A percentile compares a stretch with the other conserved stretches of the same genome.
Evolutionary conservation across 1,140 invertebrate species (phyloP).

Genomic region (Trachymyrmex septentrionalis): DNA sequence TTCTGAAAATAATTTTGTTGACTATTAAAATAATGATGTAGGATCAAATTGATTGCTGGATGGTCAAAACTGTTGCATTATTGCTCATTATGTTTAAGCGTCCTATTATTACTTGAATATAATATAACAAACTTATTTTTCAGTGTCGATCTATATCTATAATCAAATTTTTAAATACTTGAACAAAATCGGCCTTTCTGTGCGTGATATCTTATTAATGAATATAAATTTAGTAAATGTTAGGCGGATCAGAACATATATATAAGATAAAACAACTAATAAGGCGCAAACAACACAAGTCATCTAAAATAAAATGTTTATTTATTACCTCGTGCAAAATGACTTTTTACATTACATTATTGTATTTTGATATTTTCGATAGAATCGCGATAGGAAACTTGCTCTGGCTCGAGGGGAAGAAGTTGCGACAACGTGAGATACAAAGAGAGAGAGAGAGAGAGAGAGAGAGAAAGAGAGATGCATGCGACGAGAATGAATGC

Average conservation of each 20-base stretch:
- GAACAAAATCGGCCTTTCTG: too few relatives aligned
- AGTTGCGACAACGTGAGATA: constrained; percentile 7
- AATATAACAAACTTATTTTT: too few relatives aligned
- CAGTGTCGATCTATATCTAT: too few relatives aligned
- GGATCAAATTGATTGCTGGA: too few relatives aligned
- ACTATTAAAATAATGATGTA: too few relatives aligned
- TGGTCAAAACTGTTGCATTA: too few relatives aligned
- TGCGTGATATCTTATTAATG: not conserved
- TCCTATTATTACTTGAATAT: too few relatives aligned
- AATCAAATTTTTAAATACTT: too few relatives aligned
- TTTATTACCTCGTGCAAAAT: not conserved
- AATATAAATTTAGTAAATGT: not conserved
- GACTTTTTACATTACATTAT: not conserved
- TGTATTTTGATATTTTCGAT: constrained; percentile 22
- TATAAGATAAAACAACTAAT: not conserved
- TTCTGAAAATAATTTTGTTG: too few relatives aligned
- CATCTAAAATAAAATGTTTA: not conserved
- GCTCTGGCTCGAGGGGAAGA: constrained; percentile 37
- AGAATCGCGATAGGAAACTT: constrained; percentile 36
- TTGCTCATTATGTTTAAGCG: too few relatives aligned
- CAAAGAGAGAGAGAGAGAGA: constrained; percentile 27
- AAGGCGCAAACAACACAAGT: not conserved
- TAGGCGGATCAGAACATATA: not conserved
- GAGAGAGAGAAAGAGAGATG: not conserved
- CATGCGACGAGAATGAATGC: not conserved